phyloP scores from a whole-genome alignment of 53 echinoderm and acorn worm species.

The Henricia sp. region DNA sequence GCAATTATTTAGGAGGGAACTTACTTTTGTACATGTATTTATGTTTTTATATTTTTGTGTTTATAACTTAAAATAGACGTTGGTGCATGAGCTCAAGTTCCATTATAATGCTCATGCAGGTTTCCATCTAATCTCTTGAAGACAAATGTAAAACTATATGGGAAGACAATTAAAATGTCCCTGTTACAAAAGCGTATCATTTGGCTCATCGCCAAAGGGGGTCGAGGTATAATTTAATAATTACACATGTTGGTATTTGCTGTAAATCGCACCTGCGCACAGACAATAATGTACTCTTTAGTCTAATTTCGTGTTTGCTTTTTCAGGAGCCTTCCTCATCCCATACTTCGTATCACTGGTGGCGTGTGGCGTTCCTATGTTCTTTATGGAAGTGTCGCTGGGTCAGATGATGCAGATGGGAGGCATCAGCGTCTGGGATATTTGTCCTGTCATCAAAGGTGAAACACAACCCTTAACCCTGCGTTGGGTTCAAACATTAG shows the following conservation, averaged over 20 bases:
- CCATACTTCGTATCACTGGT: conserved; percentile 89
- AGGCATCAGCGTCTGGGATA: conserved; percentile 85
- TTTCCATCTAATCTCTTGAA: not conserved
- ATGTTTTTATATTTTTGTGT: too few species aligned
- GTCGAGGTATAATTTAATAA: not conserved
- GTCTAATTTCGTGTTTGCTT: conserved; percentile 19
- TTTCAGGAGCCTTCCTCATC: conserved; percentile 92
- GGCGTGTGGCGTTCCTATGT: conserved; percentile 86
- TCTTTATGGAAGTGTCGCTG: conserved; percentile 90
- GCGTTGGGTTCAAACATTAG: not conserved
- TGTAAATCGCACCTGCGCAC: not conserved
- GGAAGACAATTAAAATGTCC: not conserved
- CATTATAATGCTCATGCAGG: too few species aligned
- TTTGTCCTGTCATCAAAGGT: conserved; percentile 92
- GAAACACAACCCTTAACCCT: not conserved
- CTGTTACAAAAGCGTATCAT: not conserved
- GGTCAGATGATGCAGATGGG: conserved; percentile 88
- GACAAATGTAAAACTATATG: not conserved
- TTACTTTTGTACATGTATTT: too few species aligned
- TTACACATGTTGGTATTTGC: not conserved
- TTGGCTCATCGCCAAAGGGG: not conserved
- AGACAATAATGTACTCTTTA: not conserved
- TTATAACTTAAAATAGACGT: too few species aligned
- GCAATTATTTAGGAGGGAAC: too few species aligned
- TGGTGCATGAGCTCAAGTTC: too few species aligned